Percentiles rank a stretch among this genome's conserved stretches.
These are phyloP conservation scores for Apostichopus japonicus DNA, from an alignment of 35 echinoderm and acorn worm genomes.

Conservation along the genomic window DNA sequence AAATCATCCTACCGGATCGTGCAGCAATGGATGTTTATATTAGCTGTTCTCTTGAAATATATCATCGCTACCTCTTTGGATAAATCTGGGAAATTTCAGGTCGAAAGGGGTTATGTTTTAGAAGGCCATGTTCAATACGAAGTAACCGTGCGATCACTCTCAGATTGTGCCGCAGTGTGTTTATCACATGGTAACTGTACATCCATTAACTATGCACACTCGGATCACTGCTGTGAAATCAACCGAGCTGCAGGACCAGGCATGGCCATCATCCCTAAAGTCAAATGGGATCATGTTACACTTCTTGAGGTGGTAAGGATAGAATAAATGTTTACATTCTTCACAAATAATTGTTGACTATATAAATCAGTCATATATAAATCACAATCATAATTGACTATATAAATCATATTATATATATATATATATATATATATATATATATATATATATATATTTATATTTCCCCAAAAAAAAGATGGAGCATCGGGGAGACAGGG, in stretches of 20 bases:
- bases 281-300: not conserved
- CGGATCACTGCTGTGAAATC: not conserved
- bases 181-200: not conserved
- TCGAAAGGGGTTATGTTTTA: not conserved
- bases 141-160: not conserved
- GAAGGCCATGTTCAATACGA: not conserved
- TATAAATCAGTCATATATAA: not conserved
- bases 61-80: not conserved
- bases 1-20: not conserved
- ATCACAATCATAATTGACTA: not conserved
- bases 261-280: not conserved
- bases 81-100: not conserved
- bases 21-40: not conserved
- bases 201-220: not conserved
- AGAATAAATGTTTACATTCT: not conserved
- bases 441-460: not conserved
- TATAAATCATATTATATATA: no score
- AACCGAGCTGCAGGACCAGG: not conserved
- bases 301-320: not conserved
- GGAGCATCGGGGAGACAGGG: not conserved
- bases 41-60: not conserved
- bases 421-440: not conserved
- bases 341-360: not conserved
- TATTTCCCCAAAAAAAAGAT: not conserved
- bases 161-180: not conserved